phyloP scores from a whole-genome alignment of 2,888 invertebrate genomes.

The Limnephilus rhombicus region DNA sequence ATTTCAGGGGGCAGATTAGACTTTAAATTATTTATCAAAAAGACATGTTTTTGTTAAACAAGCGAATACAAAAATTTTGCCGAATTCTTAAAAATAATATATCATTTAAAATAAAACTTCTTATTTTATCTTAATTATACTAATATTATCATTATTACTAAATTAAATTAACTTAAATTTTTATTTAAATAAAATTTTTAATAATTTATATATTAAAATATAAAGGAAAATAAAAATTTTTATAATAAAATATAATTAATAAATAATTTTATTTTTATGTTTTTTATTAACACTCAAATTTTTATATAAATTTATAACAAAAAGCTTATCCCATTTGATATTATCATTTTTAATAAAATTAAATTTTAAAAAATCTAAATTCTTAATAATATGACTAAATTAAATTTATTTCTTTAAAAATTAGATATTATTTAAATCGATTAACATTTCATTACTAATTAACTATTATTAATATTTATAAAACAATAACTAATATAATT shows the following conservation, averaged over 20 bases:
- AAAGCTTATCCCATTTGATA: conserved; percentile 79
- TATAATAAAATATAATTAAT: conserved; percentile 77
- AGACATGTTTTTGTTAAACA: conserved; percentile 90
- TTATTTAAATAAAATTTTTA: conserved; percentile 71
- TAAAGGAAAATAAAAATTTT: conserved; percentile 75
- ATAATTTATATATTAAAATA: conserved; percentile 69
- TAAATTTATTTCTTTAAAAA: conserved; percentile 82
- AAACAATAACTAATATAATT: conserved; percentile 78
- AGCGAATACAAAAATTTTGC: conserved; percentile 81
- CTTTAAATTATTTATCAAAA: conserved; percentile 80
- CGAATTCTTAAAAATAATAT: conserved; percentile 77
- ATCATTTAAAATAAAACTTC: conserved; percentile 67
- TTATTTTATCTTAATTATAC: conserved; percentile 73
- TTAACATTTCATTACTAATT: conserved; percentile 82
- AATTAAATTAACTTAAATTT: conserved; percentile 71
- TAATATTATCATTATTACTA: conserved; percentile 80
- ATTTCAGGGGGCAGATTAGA: conserved; percentile 85
- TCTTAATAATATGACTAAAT: conserved; percentile 71
- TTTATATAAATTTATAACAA: conserved; percentile 77
- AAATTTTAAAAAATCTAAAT: conserved; percentile 69
- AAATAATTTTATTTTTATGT: conserved; percentile 79
- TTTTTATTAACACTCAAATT: conserved; percentile 70
- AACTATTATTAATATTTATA: conserved; percentile 80
- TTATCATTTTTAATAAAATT: conserved; percentile 68
- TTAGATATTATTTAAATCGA: conserved; percentile 81